Conservation (phyloP, 92 coral and sea anemone species). For the Paramuricea clavata region DNA sequence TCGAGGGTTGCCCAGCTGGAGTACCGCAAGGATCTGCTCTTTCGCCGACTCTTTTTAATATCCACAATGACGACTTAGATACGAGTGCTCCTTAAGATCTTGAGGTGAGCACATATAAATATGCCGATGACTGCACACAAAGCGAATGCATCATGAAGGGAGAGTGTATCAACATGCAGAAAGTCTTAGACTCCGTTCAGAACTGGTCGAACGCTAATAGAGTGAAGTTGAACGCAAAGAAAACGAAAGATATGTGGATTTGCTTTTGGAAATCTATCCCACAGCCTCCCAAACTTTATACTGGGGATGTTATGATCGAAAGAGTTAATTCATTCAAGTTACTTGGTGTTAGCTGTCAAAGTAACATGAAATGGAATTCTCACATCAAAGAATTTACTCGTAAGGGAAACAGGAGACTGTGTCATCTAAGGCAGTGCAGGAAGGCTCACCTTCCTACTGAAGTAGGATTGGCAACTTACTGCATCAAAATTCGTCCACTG, state of each 20-base stretch:
- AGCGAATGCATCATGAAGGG: background rate
- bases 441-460: constrained; percentile 63
- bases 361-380: constrained; percentile 66
- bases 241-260: constrained; percentile 55
- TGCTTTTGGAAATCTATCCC: constrained; percentile 6
- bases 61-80: constrained; percentile 41
- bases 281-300: constrained; percentile 7
- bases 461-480: constrained; percentile 61
- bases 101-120: constrained; percentile 22
- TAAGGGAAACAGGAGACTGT: constrained; percentile 55
- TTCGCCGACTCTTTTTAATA: constrained; percentile 40
- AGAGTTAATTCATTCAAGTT: constrained; percentile 59
- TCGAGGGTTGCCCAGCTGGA: constrained; percentile 3
- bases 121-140: constrained; percentile 61
- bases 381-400: constrained; percentile 56
- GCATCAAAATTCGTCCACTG: constrained; percentile 20
- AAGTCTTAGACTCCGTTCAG: constrained; percentile 25
- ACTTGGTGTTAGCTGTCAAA: constrained; percentile 60
- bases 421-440: constrained; percentile 59
- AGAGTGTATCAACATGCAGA: constrained; percentile 26
- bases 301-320: constrained; percentile 51
- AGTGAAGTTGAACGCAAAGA: constrained; percentile 25
- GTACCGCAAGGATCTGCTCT: too few species aligned
- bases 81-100: constrained; percentile 25
- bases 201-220: constrained; percentile 28